Evolutionary conservation across 1,140 invertebrate genomes (phyloP).

Genomic region (Homalodisca vitripennis): DNA sequence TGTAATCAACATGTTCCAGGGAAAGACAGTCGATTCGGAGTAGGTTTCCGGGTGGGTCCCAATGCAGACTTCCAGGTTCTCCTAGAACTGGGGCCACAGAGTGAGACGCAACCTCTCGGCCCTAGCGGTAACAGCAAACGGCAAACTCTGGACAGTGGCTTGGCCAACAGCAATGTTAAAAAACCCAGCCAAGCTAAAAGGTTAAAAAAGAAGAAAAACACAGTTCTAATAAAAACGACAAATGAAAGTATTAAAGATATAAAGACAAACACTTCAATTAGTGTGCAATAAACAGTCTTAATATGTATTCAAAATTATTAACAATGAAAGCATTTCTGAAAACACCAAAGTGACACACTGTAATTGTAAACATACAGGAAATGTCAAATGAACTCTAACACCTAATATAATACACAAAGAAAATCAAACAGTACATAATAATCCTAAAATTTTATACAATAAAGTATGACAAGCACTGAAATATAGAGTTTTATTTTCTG

Average conservation of each 20-base stretch:
- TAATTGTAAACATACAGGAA: too few relatives aligned
- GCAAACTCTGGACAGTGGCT: background rate
- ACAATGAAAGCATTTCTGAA: background rate
- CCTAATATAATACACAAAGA: too few relatives aligned
- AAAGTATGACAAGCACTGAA: too few relatives aligned
- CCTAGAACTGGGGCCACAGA: constrained; percentile 73
- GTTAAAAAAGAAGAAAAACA: background rate
- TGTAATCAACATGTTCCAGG: background rate
- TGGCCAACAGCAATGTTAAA: too few relatives aligned
- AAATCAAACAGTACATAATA: too few relatives aligned
- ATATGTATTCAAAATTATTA: background rate
- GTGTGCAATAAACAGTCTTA: background rate
- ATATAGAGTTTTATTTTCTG: too few relatives aligned
- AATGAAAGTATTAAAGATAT: background rate
- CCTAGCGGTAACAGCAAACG: background rate
- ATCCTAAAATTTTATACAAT: too few relatives aligned
- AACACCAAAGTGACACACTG: too few relatives aligned
- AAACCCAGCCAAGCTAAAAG: too few relatives aligned
- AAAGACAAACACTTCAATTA: background rate
- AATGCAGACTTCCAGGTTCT: constrained; percentile 75
- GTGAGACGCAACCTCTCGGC: constrained; percentile 60
- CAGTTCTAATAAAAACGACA: background rate
- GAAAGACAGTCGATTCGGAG: constrained; percentile 66
- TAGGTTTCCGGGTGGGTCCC: constrained; percentile 71
- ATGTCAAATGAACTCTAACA: too few relatives aligned